These are phyloP conservation scores for Agriopis marginaria DNA, from an alignment of 2,888 invertebrate genomes.

Conservation along the genomic window DNA sequence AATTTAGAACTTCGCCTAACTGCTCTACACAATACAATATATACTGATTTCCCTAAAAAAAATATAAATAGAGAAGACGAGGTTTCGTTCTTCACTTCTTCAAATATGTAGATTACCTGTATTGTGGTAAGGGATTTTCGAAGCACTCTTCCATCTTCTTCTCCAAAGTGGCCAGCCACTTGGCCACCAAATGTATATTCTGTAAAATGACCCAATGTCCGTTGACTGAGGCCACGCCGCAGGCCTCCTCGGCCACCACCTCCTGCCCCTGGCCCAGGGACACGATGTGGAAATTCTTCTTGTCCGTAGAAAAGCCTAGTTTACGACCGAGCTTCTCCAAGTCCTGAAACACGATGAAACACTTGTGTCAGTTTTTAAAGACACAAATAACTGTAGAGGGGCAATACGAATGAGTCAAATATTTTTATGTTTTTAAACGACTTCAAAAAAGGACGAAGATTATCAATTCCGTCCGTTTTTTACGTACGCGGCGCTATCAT, in stretches of 20 bases:
- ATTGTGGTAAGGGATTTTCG: conserved; percentile 88
- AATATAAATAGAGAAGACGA: no score
- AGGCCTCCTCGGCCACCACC: conserved; percentile 94
- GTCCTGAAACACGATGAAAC: conserved; percentile 82
- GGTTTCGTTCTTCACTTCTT: neutral
- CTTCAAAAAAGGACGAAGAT: no score
- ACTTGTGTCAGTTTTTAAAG: neutral
- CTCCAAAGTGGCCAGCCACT: conserved; percentile 95
- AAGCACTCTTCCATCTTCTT: conserved; percentile 95
- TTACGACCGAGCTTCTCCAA: conserved; percentile 94
- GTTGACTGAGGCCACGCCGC: conserved; percentile 90
- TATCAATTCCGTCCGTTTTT: no score
- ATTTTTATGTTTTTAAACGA: no score
- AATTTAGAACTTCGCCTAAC: no score
- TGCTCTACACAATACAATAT: no score
- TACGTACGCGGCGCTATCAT: no score
- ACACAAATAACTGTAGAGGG: neutral
- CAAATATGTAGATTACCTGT: conserved; percentile 66
- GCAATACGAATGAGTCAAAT: no score
- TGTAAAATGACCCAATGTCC: conserved; percentile 98
- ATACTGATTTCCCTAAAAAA: no score
- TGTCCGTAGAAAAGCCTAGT: conserved; percentile 92
- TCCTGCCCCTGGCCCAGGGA: conserved; percentile 98
- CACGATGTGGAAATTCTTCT: conserved; percentile 95
- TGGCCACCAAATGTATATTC: conserved; percentile 96